A percentile compares a stretch with the other conserved stretches of the same genome.
Conservation (phyloP, 2,888 invertebrate species). For the Tetranychus truncatus region DNA sequence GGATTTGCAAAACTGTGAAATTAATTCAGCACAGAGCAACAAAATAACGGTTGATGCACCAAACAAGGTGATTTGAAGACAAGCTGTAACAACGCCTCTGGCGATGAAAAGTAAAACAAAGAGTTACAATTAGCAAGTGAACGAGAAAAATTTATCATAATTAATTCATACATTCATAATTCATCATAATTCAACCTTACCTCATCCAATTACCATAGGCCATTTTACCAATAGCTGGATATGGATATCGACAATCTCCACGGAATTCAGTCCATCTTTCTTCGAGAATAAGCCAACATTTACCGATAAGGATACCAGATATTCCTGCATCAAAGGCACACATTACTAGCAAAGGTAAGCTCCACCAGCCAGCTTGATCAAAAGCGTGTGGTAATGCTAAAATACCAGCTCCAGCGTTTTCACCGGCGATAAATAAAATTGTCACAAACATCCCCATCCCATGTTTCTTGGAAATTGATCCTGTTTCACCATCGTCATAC, state of each 20-base stretch:
- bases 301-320: slow-evolving; percentile 26
- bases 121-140: neutral
- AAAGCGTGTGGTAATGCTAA: slow-evolving; percentile 4
- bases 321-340: neutral
- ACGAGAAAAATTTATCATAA: neutral
- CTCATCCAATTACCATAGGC: slow-evolving; percentile 43
- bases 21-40: slow-evolving; percentile 6
- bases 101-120: neutral
- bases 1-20: neutral
- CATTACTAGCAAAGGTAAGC: neutral
- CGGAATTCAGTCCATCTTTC: slow-evolving; percentile 42
- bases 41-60: slow-evolving; percentile 17
- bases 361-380: slow-evolving; percentile 1
- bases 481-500: neutral
- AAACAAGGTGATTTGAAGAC: slow-evolving; percentile 15
- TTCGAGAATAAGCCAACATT: slow-evolving; percentile 61
- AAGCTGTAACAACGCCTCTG: slow-evolving; percentile 10
- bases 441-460: neutral
- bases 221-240: slow-evolving; percentile 61
- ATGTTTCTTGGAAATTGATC: neutral
- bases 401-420: slow-evolving; percentile 11
- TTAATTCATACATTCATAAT: no score
- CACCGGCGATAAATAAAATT: slow-evolving; percentile 11
- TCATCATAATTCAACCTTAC: neutral
- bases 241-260: slow-evolving; percentile 50